Percentiles rank a stretch among this genome's conserved stretches.
These are phyloP conservation scores for Pristionchus entomophagus DNA, from an alignment of 2,888 invertebrate species.

Conservation along the genomic window DNA sequence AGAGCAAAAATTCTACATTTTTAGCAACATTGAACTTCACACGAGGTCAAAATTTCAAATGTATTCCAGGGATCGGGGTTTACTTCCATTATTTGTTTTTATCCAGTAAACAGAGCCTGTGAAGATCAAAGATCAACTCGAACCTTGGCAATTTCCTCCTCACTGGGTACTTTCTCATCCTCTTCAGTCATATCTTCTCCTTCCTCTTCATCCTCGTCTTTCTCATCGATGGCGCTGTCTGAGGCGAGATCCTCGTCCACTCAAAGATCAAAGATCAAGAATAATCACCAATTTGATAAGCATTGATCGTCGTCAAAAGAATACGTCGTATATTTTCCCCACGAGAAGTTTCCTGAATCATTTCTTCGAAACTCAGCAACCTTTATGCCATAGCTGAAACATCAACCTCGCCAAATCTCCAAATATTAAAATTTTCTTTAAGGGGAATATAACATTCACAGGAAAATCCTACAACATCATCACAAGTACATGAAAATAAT, in stretches of 20 bases:
- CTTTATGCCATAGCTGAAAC: background rate
- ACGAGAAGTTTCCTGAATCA: too few species aligned
- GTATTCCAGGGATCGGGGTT: too few species aligned
- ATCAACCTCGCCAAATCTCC: background rate
- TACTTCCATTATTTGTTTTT: too few species aligned
- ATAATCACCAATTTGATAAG: too few species aligned
- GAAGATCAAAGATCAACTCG: background rate
- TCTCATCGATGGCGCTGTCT: background rate
- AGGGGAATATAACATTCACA: background rate
- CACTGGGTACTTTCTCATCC: background rate
- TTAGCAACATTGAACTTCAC: too few species aligned
- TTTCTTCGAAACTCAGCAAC: background rate
- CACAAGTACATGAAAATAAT: too few species aligned
- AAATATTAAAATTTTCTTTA: background rate
- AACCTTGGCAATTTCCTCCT: background rate
- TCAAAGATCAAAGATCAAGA: background rate
- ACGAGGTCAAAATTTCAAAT: too few species aligned
- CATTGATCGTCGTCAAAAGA: too few species aligned
- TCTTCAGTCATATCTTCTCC: background rate
- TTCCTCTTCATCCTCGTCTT: background rate
- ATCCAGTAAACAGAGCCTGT: too few species aligned
- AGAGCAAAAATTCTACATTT: too few species aligned
- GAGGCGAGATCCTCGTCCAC: background rate
- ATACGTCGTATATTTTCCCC: too few species aligned
- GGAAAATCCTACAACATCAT: too few species aligned